Evolutionary conservation across 1,140 invertebrate species (phyloP).

Genomic region (Drosophila arizonae): DNA sequence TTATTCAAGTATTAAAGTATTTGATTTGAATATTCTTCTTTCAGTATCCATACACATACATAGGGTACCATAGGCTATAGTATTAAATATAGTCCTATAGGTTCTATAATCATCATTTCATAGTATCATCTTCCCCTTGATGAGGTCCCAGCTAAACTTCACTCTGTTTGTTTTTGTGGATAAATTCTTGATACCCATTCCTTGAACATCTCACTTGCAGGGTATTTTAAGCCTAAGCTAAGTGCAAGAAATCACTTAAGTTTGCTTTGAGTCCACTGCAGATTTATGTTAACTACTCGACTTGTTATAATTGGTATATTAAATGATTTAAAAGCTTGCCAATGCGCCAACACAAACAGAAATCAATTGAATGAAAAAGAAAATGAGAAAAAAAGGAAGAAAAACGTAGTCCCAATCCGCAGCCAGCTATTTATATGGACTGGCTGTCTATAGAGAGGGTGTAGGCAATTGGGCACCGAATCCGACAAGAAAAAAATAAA

Average conservation of each 20-base stretch:
- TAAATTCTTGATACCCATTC: no score
- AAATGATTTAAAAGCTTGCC: constrained; percentile 78
- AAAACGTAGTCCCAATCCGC: constrained; percentile 24
- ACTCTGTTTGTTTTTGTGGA: no score
- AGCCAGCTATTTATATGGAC: constrained; percentile 40
- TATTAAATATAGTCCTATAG: no score
- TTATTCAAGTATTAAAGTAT: no score
- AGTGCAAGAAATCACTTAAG: constrained; percentile 74
- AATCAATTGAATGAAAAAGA: constrained; percentile 58
- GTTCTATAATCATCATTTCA: no score
- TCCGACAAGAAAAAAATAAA: constrained; percentile 9
- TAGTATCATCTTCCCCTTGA: no score
- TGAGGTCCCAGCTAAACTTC: no score
- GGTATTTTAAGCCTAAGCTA: constrained; percentile 8
- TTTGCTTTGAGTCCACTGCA: constrained; percentile 59
- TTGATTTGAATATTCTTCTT: no score
- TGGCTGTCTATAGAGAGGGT: constrained; percentile 42
- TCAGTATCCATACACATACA: no score
- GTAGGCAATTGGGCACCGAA: constrained; percentile 51
- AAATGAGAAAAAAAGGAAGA: background rate
- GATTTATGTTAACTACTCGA: constrained; percentile 81
- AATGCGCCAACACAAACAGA: constrained; percentile 71
- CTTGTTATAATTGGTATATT: constrained; percentile 82
- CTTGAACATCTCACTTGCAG: no score
- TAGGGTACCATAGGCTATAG: no score